A percentile compares a stretch with the other conserved stretches of the same genome.
These are phyloP conservation scores for Triplophysa tibetana DNA, from an alignment of 2,113 vertebrate genomes.

Conservation along the genomic window DNA sequence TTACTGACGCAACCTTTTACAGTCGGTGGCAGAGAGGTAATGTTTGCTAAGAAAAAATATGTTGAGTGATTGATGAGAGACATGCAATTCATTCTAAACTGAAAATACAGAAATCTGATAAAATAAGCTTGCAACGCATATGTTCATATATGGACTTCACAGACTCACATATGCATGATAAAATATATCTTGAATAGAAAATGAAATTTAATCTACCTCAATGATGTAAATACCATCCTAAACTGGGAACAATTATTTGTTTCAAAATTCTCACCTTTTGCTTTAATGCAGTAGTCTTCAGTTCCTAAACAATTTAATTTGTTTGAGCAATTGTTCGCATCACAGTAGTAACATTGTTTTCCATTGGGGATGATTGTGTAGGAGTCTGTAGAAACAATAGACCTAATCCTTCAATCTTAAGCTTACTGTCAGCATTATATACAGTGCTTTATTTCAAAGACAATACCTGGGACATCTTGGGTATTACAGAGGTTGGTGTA, in stretches of 20 bases:
- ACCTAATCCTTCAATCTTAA: background rate
- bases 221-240: too few species aligned
- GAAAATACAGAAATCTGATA: background rate
- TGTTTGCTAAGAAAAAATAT: background rate
- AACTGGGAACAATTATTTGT: background rate
- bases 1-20: background rate
- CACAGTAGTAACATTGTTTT: background rate
- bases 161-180: too few species aligned
- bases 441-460: background rate
- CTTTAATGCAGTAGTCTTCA: constrained; percentile 8
- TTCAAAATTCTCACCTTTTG: background rate
- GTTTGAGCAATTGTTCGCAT: background rate
- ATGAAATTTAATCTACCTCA: background rate
- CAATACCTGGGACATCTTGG: constrained; percentile 3
- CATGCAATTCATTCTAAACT: too few species aligned
- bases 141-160: too few species aligned
- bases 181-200: background rate
- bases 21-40: background rate
- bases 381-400: background rate
- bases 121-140: too few species aligned
- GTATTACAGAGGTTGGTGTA: background rate
- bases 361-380: background rate
- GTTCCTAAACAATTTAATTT: background rate
- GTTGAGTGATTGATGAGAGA: background rate
- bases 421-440: background rate